A percentile compares a stretch with the other conserved stretches of the same genome.
Evolutionary conservation across 1,140 invertebrate species (phyloP).

Genomic region (Orussus abietinus): DNA sequence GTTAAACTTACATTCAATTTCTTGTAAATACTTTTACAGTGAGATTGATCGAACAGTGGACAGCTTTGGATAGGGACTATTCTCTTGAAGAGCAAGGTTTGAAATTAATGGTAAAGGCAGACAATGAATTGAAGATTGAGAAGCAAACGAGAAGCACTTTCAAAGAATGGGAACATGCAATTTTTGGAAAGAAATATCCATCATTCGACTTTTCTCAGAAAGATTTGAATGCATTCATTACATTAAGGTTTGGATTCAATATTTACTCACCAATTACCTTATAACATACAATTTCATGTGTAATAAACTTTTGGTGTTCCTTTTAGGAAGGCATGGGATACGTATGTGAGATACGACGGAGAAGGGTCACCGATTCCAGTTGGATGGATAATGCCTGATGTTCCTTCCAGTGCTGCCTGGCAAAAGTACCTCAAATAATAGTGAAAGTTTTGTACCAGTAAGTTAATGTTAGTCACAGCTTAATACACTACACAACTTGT

Average conservation of each 20-base stretch:
- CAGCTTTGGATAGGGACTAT: slow-evolving; percentile 40
- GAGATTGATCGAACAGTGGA: slow-evolving; percentile 43
- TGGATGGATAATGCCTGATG: slow-evolving; percentile 56
- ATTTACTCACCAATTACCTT: slow-evolving; percentile 6
- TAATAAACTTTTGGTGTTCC: not conserved
- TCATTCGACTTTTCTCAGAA: slow-evolving; percentile 31
- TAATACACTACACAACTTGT: too few species aligned
- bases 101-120: slow-evolving; percentile 45
- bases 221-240: slow-evolving; percentile 45
- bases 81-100: slow-evolving; percentile 45
- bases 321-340: slow-evolving; percentile 58
- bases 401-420: slow-evolving; percentile 45
- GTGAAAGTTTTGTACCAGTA: slow-evolving; percentile 18
- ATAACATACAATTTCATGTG: not conserved
- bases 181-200: slow-evolving; percentile 38
- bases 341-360: slow-evolving; percentile 39
- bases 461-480: too few species aligned
- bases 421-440: slow-evolving; percentile 41
- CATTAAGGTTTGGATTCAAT: slow-evolving; percentile 34
- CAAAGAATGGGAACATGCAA: slow-evolving; percentile 38
- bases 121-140: slow-evolving; percentile 40
- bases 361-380: slow-evolving; percentile 52
- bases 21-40: slow-evolving; percentile 26
- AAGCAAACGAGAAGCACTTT: slow-evolving; percentile 38
- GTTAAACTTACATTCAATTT: slow-evolving; percentile 5